These are phyloP conservation scores for Corythaeola cristata DNA, from an alignment of 2,113 vertebrate species.

Conservation along the genomic window DNA sequence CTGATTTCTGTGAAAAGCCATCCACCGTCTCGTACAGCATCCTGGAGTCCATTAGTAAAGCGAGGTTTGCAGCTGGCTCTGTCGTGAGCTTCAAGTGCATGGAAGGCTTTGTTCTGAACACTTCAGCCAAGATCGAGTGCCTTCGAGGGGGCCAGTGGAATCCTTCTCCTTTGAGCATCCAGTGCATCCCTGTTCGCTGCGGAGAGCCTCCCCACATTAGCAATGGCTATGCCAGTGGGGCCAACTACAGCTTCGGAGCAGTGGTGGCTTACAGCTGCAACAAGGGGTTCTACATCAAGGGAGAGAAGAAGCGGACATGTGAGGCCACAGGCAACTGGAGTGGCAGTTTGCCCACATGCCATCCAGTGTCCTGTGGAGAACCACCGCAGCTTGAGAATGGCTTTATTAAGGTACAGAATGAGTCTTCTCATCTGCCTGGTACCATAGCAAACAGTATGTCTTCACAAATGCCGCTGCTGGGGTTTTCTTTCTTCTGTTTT, in stretches of 20 bases:
- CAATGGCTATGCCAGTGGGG: constrained; percentile 88
- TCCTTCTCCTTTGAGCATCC: constrained; percentile 86
- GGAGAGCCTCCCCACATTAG: constrained; percentile 84
- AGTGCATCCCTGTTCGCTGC: constrained; percentile 91
- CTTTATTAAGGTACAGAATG: constrained; percentile 82
- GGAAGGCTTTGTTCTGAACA: constrained; percentile 94
- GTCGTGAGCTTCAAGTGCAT: constrained; percentile 93
- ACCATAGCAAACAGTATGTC: not conserved
- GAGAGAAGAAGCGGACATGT: constrained; percentile 93
- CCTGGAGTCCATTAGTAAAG: constrained; percentile 88
- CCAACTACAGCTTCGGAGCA: constrained; percentile 94
- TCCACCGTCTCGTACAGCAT: constrained; percentile 85
- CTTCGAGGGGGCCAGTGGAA: constrained; percentile 89
- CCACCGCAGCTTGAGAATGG: constrained; percentile 86
- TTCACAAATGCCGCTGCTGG: not conserved
- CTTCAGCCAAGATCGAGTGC: constrained; percentile 87
- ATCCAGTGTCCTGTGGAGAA: constrained; percentile 85
- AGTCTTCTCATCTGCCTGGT: not conserved
- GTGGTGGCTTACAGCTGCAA: constrained; percentile 94
- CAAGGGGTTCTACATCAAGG: constrained; percentile 91
- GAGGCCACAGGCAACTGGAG: constrained; percentile 93
- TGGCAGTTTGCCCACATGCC: constrained; percentile 84
- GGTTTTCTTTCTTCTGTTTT: not conserved
- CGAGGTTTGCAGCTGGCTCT: constrained; percentile 86
- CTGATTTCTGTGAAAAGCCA: constrained; percentile 93